phyloP scores from a whole-genome alignment of 2,888 invertebrate genomes.

The Tipula vernalis region DNA sequence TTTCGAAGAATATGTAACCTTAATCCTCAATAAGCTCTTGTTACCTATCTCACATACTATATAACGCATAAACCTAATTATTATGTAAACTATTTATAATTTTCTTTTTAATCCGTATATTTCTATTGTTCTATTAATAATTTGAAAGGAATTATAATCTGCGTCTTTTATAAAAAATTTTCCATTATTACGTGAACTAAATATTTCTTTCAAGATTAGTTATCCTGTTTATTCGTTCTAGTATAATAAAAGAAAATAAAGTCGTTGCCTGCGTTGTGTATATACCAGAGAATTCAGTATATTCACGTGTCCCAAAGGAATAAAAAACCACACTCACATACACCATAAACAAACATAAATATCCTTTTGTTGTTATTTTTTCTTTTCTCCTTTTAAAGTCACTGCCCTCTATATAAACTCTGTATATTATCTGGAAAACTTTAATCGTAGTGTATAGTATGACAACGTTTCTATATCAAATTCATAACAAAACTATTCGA shows the following conservation, averaged over 20 bases:
- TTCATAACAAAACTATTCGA: background rate
- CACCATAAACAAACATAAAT: background rate
- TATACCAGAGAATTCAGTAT: background rate
- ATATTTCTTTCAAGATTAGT: background rate
- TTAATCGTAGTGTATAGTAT: background rate
- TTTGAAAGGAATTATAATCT: background rate
- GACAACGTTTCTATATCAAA: background rate
- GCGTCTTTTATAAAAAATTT: background rate
- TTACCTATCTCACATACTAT: background rate
- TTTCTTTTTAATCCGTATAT: background rate
- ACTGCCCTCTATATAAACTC: background rate
- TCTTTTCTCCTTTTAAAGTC: background rate
- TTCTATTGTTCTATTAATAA: background rate
- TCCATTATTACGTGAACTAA: background rate
- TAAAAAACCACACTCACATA: background rate
- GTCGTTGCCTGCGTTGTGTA: background rate
- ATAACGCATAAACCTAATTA: background rate
- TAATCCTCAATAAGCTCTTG: background rate
- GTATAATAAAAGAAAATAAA: background rate
- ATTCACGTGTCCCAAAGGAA: background rate
- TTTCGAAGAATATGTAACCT: background rate
- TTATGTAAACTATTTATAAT: background rate
- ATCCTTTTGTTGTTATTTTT: background rate
- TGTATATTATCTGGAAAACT: background rate
- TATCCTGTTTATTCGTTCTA: background rate